A percentile compares a stretch with the other conserved stretches of the same genome.
Evolutionary conservation across 2,113 vertebrate genomes (phyloP).

Genomic region (Corvus hawaiiensis): DNA sequence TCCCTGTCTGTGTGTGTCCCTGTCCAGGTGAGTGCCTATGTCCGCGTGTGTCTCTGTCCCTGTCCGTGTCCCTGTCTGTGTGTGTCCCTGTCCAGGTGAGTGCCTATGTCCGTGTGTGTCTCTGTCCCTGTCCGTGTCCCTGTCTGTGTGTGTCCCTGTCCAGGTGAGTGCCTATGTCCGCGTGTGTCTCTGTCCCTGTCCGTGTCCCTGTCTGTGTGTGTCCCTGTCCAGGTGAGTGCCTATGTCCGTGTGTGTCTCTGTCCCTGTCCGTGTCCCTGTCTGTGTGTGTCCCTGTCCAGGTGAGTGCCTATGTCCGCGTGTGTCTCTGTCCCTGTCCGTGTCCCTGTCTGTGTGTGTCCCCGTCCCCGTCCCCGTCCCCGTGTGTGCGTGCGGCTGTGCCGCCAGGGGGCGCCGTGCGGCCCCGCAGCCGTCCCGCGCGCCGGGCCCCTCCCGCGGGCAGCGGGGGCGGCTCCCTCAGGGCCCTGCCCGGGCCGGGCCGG

Average conservation of each 20-base stretch:
- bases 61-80: neutral
- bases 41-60: neutral
- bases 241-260: neutral
- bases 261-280: neutral
- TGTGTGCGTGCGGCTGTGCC: neutral
- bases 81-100: neutral
- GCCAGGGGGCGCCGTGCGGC: neutral
- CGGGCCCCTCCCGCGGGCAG: neutral
- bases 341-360: neutral
- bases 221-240: too few relatives aligned
- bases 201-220: too few relatives aligned
- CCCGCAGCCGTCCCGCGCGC: neutral
- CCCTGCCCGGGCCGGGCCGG: neutral
- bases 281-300: too few relatives aligned
- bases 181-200: neutral
- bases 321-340: neutral
- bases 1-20: rapidly evolving
- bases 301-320: neutral
- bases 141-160: too few relatives aligned
- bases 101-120: too few relatives aligned
- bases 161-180: too few relatives aligned
- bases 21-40: too few relatives aligned
- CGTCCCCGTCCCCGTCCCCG: too few relatives aligned
- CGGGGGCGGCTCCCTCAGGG: neutral
- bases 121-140: too few relatives aligned